phyloP scores from a whole-genome alignment of 2,113 vertebrate genomes.

The Rhinoderma darwinii region DNA sequence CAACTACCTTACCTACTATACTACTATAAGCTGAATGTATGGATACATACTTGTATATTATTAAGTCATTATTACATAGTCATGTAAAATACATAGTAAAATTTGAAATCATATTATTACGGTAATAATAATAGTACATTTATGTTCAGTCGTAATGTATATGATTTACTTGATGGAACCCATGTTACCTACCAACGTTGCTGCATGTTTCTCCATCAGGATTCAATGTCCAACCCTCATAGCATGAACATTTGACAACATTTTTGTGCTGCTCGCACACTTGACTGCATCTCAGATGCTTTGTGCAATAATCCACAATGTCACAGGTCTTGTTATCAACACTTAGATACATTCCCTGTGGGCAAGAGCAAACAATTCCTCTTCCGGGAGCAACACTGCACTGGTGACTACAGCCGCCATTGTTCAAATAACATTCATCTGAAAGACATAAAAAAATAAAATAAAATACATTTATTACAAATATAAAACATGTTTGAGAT shows the following conservation, averaged over 20 bases:
- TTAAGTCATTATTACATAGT: too few relatives aligned
- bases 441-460: conserved; percentile 45
- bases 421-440: conserved; percentile 91
- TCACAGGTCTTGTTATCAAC: conserved; percentile 91
- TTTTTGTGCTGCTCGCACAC: conserved; percentile 95
- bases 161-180: too few relatives aligned
- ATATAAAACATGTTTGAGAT: background rate
- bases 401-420: conserved; percentile 95
- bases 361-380: conserved; percentile 92
- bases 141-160: too few relatives aligned
- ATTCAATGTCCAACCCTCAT: conserved; percentile 89
- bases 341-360: conserved; percentile 83
- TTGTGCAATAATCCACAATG: conserved; percentile 89
- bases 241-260: conserved; percentile 94
- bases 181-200: conserved; percentile 82
- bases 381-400: conserved; percentile 90
- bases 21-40: too few relatives aligned
- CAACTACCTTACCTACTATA: too few relatives aligned
- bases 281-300: conserved; percentile 92
- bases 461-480: background rate
- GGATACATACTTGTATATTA: too few relatives aligned
- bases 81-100: too few relatives aligned
- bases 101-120: too few relatives aligned
- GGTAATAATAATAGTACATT: too few relatives aligned
- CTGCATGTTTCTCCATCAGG: conserved; percentile 88